Evolutionary conservation across 2,113 vertebrate species (phyloP).

Genomic region (Bambusicola thoracicus): DNA sequence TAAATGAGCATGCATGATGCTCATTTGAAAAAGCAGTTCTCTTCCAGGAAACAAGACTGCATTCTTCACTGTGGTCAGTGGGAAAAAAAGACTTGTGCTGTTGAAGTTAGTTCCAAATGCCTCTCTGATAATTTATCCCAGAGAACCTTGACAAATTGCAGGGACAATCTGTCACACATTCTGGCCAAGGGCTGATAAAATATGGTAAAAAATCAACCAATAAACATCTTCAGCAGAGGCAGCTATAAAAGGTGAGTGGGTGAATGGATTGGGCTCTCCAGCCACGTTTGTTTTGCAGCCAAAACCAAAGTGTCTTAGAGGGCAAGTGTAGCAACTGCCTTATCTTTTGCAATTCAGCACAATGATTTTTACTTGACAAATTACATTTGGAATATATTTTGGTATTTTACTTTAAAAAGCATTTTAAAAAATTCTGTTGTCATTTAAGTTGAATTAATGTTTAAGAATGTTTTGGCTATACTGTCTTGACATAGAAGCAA

Average conservation of each 20-base stretch:
- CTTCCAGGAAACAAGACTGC: background rate
- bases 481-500: background rate
- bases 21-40: background rate
- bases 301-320: background rate
- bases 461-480: background rate
- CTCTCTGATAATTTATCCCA: background rate
- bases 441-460: background rate
- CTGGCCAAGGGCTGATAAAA: background rate
- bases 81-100: background rate
- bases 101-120: background rate
- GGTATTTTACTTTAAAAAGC: background rate
- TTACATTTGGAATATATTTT: background rate
- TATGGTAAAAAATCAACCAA: background rate
- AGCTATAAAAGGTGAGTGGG: fast-evolving
- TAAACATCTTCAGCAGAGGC: background rate
- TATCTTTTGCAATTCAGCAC: background rate
- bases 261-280: background rate
- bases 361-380: background rate
- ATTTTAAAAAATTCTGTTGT: background rate
- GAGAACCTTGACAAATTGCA: background rate
- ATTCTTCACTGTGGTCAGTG: background rate
- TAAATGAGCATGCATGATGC: background rate
- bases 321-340: background rate
- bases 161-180: background rate
- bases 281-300: background rate